A percentile compares a stretch with the other conserved stretches of the same genome.
phyloP scores from a whole-genome alignment of 2,113 vertebrate species.

The Perca schrenkii region DNA sequence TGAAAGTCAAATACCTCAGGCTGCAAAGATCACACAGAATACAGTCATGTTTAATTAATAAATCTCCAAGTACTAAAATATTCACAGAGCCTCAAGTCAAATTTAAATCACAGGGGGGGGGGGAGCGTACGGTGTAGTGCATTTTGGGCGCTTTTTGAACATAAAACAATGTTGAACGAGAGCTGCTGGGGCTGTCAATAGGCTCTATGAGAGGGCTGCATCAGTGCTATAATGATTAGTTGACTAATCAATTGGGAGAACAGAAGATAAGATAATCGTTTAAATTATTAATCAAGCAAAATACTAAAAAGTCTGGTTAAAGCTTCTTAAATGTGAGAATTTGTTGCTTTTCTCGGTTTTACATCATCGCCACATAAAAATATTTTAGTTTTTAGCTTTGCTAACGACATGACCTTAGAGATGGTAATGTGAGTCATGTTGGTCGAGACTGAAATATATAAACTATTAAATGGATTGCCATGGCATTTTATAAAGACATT shows the following conservation, averaged over 20 bases:
- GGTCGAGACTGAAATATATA: background rate
- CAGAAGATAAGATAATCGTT: background rate
- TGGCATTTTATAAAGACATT: too few species aligned
- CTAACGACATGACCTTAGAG: background rate
- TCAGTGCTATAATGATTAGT: background rate
- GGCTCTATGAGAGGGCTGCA: background rate
- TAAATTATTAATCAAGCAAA: background rate
- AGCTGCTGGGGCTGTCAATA: background rate
- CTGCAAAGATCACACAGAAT: conserved; percentile 60
- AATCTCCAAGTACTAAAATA: conserved; percentile 55
- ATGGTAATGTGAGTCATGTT: background rate
- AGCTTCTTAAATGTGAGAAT: background rate
- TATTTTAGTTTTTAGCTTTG: background rate
- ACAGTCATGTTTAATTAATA: conserved; percentile 65
- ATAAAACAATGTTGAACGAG: conserved; percentile 24
- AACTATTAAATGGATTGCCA: background rate
- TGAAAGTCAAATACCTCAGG: conserved; percentile 44
- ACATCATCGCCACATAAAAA: too few species aligned
- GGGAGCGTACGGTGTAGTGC: background rate
- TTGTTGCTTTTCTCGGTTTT: background rate
- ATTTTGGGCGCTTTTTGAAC: conserved; percentile 21
- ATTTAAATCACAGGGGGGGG: conserved; percentile 26
- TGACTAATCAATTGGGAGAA: background rate
- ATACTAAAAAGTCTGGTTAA: background rate
- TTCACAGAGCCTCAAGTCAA: conserved; percentile 37